These are phyloP conservation scores for Noctua janthe DNA, from an alignment of 2,888 invertebrate species.

Conservation along the genomic window DNA sequence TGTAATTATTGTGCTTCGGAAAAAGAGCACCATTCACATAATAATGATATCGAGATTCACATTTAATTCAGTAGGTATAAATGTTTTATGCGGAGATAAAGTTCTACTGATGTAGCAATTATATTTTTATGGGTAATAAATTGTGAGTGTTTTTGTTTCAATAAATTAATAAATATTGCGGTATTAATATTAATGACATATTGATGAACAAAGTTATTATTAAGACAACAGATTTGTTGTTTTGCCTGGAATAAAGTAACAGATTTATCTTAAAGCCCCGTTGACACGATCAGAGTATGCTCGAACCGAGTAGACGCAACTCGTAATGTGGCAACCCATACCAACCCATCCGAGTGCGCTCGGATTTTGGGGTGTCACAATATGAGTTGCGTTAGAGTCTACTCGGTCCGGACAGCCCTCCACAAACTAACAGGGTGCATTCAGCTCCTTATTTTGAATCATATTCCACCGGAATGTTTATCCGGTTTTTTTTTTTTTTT, in stretches of 20 bases:
- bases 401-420: too few species aligned
- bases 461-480: too few species aligned
- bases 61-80: background rate
- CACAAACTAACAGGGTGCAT: too few species aligned
- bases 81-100: background rate
- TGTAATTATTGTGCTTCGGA: background rate
- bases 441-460: too few species aligned
- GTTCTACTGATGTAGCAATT: background rate
- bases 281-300: too few species aligned
- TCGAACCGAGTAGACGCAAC: too few species aligned
- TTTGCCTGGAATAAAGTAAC: background rate
- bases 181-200: background rate
- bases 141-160: background rate
- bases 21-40: constrained; percentile 6
- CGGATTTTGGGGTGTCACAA: too few species aligned
- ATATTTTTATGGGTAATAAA: constrained; percentile 7
- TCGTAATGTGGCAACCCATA: too few species aligned
- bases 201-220: background rate
- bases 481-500: too few species aligned
- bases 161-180: background rate
- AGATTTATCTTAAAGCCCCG: background rate
- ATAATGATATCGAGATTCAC: background rate
- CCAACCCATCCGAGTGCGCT: too few species aligned
- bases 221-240: background rate
- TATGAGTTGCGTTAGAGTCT: too few species aligned